Base-by-base conservation (phyloP, 2,113 vertebrate genomes). In the Neolamprologus caudopunctatus region DNA sequence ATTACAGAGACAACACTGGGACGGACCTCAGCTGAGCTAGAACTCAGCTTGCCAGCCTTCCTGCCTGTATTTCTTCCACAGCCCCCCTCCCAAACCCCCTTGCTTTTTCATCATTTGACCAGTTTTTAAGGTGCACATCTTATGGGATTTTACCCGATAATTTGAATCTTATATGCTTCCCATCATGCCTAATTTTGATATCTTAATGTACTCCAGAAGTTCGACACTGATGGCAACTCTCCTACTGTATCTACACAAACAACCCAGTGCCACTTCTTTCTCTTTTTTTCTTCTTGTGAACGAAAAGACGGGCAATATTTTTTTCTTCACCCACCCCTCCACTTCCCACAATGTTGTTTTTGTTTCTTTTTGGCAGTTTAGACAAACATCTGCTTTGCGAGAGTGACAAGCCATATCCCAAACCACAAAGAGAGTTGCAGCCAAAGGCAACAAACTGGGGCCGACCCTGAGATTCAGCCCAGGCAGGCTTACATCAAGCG, bases 351-450 rank as follows among this genome's bases (percentile, higher is more conserved):
- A 97, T 97, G 97, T 98, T 99, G 97, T 97, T 98, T 99, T 98
- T 99, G 97, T 99, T 98, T 99, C 98, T 98, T 98, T 97, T 97
- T 97, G 96, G 97, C 96, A 97, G 97, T 98, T 98, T 97, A 97
- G 97, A 98, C 98, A 98, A 98, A 99, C 98, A 99, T 99, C 98
- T 99, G 98, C 97, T 99, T 97, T 97, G 88, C 94, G 92, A 97
- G 97, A 98, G 98, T 97, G 97, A 97, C 97, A 95, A 98, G 97
- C 97, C 97, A 98, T 97, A 97, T 98, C 98, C 98, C 97, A 97
- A 98, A 98, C 97, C 98, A 93, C 97, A 95, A 96, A 96, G 95
- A 96, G 96, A 89, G 96, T 96, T 96, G 92, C 95, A 97, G 98
- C 98, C 98, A 99, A 99, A 98, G 97, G 97, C 98, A 99, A 99